These are phyloP conservation scores for Albula goreensis DNA, from an alignment of 2,113 vertebrate genomes.

Conservation along the genomic window DNA sequence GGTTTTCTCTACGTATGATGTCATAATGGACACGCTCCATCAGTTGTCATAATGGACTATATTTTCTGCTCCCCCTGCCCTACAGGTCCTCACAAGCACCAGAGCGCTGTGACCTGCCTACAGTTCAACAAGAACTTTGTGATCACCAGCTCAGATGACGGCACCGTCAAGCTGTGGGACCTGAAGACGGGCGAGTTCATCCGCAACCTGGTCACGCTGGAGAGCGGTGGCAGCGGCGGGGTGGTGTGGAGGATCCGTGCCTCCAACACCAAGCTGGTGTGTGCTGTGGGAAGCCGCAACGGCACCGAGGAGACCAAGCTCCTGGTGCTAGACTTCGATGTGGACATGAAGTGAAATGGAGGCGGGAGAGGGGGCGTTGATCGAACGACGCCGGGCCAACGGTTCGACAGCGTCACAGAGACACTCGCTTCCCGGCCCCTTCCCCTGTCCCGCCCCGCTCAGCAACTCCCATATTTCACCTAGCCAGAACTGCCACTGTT, in stretches of 20 bases:
- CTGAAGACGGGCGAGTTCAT: constrained; percentile 99
- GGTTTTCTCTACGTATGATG: not conserved
- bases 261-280: constrained; percentile 98
- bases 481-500: constrained; percentile 72
- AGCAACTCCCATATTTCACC: constrained; percentile 27
- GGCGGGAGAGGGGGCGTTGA: constrained; percentile 38
- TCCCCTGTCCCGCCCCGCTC: constrained; percentile 41
- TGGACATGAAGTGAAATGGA: constrained; percentile 94
- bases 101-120: constrained; percentile 99
- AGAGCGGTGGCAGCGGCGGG: constrained; percentile 95
- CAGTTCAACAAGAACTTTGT: constrained; percentile 99
- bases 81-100: constrained; percentile 98
- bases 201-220: constrained; percentile 98
- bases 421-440: constrained; percentile 59
- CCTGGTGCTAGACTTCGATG: constrained; percentile 99
- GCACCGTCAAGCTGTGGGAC: constrained; percentile 99
- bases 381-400: too few species aligned
- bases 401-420: not conserved
- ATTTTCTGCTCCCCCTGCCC: constrained; percentile 6
- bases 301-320: constrained; percentile 99
- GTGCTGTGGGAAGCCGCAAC: constrained; percentile 95
- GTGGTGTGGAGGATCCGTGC: constrained; percentile 98
- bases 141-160: constrained; percentile 98
- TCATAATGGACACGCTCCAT: too few species aligned
- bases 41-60: too few species aligned